phyloP scores from a whole-genome alignment of 2,888 invertebrate genomes.

The Drosophila atripex region DNA sequence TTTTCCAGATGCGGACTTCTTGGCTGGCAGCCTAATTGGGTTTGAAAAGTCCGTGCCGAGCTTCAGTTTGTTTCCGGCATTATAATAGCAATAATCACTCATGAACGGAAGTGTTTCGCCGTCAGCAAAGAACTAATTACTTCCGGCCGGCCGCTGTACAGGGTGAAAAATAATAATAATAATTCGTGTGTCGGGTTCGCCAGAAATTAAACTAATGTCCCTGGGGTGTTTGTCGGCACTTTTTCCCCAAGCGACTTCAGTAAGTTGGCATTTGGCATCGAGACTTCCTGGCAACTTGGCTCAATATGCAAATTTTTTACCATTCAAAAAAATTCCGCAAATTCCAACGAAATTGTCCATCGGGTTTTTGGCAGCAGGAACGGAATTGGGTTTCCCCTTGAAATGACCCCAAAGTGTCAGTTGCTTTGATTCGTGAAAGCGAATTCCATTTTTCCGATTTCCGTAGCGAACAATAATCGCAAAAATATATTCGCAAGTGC shows the following conservation, averaged over 20 bases:
- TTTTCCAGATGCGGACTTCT: not conserved
- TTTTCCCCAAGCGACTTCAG: conserved; percentile 11
- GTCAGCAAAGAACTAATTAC: conserved; percentile 56
- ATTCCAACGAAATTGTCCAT: conserved; percentile 16
- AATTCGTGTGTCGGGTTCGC: conserved; percentile 11
- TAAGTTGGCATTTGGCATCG: conserved; percentile 38
- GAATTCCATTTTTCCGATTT: conserved; percentile 14
- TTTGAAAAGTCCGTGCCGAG: conserved; percentile 41
- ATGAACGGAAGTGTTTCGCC: conserved; percentile 33
- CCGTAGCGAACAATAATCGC: not conserved
- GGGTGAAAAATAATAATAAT: conserved; percentile 4
- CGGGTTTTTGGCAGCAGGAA: conserved; percentile 22
- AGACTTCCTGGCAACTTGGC: conserved; percentile 39
- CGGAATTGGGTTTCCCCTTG: conserved; percentile 11
- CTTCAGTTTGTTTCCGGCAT: conserved; percentile 41
- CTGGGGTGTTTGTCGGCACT: conserved; percentile 9
- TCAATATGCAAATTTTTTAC: conserved; percentile 51
- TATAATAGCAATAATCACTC: conserved; percentile 44
- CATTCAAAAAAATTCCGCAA: conserved; percentile 4
- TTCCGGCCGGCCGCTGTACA: conserved; percentile 45
- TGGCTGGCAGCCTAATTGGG: conserved; percentile 40
- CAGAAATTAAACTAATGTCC: conserved; percentile 20
- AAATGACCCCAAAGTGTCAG: conserved; percentile 27
- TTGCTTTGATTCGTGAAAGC: conserved; percentile 26
- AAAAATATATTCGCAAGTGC: conserved; percentile 7